These are phyloP conservation scores for Caracal caracal DNA, from an alignment of 2,113 vertebrate species.

Conservation along the genomic window DNA sequence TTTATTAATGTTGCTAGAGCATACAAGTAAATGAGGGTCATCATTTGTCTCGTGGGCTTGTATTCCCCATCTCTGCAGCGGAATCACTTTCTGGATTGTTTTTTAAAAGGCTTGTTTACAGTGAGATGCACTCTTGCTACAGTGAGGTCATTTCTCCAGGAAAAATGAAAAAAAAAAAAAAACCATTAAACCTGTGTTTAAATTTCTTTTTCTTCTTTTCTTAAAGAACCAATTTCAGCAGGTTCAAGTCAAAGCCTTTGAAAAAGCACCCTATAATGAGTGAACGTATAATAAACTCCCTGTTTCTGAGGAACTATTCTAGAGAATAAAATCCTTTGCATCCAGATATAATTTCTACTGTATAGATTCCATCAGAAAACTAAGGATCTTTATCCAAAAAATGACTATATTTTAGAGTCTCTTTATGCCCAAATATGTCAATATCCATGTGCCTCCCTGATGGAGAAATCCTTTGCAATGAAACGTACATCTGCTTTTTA, in stretches of 20 bases:
- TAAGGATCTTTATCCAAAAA: neutral
- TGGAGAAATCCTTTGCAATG: neutral
- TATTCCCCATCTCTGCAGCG: neutral
- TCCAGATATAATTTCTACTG: neutral
- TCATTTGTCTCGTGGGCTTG: neutral
- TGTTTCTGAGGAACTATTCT: constrained; percentile 2
- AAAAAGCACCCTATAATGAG: neutral
- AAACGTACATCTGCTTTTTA: neutral
- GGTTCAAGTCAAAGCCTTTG: neutral
- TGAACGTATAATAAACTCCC: neutral
- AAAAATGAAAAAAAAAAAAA: neutral
- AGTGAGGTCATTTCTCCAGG: neutral
- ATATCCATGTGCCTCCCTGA: neutral
- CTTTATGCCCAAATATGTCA: neutral
- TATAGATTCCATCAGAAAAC: neutral
- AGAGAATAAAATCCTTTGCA: neutral
- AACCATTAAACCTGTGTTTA: neutral
- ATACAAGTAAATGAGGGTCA: neutral
- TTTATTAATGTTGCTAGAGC: constrained; percentile 1
- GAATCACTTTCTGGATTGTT: constrained; percentile 13
- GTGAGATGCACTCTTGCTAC: neutral
- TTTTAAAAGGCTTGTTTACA: constrained; percentile 32
- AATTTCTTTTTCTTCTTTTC: neutral
- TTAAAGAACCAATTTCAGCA: neutral
- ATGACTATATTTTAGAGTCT: neutral